Conservation (phyloP, 2,888 invertebrate genomes). For the Polydesmus complanatus region DNA sequence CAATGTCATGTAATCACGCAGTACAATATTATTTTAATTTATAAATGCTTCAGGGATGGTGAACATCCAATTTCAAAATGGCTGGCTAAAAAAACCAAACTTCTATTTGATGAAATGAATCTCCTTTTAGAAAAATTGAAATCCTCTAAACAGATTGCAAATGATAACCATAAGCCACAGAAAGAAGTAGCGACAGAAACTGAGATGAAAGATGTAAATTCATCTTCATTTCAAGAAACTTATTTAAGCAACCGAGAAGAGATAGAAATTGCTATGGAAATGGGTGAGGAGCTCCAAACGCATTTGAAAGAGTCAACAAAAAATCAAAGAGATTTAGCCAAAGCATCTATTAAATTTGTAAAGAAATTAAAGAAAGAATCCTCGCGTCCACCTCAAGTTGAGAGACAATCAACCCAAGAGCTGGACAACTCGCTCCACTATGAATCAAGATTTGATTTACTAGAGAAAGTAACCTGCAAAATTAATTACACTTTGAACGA, state of each 20-base stretch:
- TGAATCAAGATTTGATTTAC: not conserved
- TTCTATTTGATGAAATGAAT: not conserved
- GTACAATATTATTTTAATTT: not conserved
- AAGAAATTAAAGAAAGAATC: too few relatives aligned
- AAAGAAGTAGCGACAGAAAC: not conserved
- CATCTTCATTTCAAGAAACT: not conserved
- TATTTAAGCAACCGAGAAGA: not conserved
- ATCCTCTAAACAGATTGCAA: not conserved
- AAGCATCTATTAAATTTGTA: not conserved
- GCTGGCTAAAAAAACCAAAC: not conserved
- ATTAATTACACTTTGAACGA: conserved; percentile 2
- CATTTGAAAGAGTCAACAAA: conserved; percentile 1
- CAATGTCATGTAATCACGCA: not conserved
- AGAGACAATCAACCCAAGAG: too few relatives aligned
- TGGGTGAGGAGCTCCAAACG: not conserved
- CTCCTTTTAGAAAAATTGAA: too few relatives aligned
- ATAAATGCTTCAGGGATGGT: conserved; percentile 1
- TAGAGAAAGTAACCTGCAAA: conserved; percentile 9
- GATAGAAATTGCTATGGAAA: conserved; percentile 10
- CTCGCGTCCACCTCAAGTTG: too few relatives aligned
- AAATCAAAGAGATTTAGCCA: not conserved
- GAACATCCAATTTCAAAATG: conserved; percentile 6
- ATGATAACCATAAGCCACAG: not conserved
- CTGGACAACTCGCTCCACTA: too few relatives aligned
- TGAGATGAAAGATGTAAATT: not conserved